Conservation (phyloP, 2,888 invertebrate genomes). For the Lymantria monacha region DNA sequence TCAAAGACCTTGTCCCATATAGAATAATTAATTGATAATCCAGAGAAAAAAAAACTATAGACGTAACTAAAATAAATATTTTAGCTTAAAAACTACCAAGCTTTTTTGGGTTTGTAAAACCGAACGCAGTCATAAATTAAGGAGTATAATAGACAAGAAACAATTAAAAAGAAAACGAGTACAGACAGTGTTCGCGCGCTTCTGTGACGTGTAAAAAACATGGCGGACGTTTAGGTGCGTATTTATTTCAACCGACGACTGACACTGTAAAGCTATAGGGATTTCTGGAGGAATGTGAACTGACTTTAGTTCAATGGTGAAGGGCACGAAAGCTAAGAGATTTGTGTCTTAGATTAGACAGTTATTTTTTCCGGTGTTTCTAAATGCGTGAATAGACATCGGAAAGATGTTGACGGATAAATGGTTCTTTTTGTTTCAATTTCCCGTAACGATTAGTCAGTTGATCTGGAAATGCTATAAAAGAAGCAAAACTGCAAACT, state of each 20-base stretch:
- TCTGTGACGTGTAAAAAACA: conserved; percentile 18
- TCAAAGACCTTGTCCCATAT: too few species aligned
- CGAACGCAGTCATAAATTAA: not conserved
- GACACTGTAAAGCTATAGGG: conserved; percentile 29
- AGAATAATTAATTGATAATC: not conserved
- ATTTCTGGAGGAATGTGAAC: conserved; percentile 9
- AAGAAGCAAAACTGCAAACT: too few species aligned
- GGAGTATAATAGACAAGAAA: conserved; percentile 1
- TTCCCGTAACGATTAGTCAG: too few species aligned
- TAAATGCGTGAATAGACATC: too few species aligned
- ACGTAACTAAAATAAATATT: too few species aligned
- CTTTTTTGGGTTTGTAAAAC: too few species aligned
- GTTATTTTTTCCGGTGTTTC: not conserved
- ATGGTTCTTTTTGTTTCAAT: too few species aligned
- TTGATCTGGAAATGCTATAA: too few species aligned
- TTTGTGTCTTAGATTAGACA: not conserved
- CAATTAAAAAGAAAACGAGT: conserved; percentile 4
- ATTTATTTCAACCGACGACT: conserved; percentile 28
- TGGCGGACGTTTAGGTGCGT: conserved; percentile 10
- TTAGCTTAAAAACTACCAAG: too few species aligned
- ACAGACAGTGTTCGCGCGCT: not conserved
- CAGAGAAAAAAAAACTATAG: not conserved
- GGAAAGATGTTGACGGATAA: too few species aligned
- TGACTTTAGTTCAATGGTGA: conserved; percentile 21
- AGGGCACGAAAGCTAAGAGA: conserved; percentile 7